Evolutionary conservation across 1,140 invertebrate species (phyloP).

Genomic region (Trypoxylus dichotomus): DNA sequence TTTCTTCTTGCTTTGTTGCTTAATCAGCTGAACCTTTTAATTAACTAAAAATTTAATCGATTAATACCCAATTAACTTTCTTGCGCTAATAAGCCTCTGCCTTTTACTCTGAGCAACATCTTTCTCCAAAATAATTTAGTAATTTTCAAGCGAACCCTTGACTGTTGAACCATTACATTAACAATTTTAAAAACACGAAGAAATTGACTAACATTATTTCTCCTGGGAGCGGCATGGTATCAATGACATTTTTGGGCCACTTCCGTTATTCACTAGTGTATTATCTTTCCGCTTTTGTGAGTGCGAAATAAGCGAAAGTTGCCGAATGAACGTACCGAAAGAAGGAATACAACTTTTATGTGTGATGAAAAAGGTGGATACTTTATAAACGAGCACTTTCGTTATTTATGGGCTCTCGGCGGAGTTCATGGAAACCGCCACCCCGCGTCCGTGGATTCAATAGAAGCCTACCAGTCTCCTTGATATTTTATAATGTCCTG

Average conservation of each 20-base stretch:
- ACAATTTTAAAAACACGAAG: background rate
- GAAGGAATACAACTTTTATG: background rate
- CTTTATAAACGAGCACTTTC: background rate
- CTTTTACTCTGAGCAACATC: too few species aligned
- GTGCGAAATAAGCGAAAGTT: background rate
- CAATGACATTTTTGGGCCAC: background rate
- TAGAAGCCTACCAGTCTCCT: background rate
- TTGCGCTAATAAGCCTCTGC: too few species aligned
- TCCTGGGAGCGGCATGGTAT: background rate
- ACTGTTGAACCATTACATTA: background rate
- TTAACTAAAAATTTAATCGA: too few species aligned
- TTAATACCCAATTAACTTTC: too few species aligned
- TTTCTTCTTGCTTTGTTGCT: too few species aligned
- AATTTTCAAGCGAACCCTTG: too few species aligned
- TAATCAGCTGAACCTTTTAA: too few species aligned
- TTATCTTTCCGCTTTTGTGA: background rate
- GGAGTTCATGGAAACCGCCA: background rate
- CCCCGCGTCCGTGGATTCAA: background rate
- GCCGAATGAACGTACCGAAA: background rate
- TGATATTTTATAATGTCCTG: slow-evolving; percentile 7
- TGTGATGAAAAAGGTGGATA: background rate
- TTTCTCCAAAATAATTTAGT: too few species aligned
- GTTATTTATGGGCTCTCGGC: background rate
- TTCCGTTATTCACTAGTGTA: background rate
- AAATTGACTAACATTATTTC: background rate